A percentile compares a stretch with the other conserved stretches of the same genome.
Conservation (phyloP, 2,113 vertebrate genomes). For the Malurus cyaneus region DNA sequence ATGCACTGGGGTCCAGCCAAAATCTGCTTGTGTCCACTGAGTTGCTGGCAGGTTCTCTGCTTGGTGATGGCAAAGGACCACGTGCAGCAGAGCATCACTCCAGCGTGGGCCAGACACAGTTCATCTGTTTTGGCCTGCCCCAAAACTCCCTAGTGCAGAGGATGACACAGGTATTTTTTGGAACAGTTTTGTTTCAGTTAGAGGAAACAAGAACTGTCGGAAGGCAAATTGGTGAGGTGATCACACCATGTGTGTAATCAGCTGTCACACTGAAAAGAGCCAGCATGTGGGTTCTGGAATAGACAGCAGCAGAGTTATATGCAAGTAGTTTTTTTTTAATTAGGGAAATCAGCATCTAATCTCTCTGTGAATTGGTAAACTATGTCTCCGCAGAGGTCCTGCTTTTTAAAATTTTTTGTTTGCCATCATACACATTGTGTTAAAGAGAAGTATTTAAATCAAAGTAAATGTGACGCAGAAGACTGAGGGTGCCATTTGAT, state of each 20-base stretch:
- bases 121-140: background rate
- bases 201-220: background rate
- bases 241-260: background rate
- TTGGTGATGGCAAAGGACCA: background rate
- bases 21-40: background rate
- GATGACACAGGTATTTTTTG: background rate
- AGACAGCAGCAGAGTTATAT: background rate
- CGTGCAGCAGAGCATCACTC: background rate
- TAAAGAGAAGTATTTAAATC: background rate
- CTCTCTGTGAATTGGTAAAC: background rate
- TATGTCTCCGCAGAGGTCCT: background rate
- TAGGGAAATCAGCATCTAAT: background rate
- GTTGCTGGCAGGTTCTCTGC: background rate
- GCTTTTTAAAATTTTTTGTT: background rate
- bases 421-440: background rate
- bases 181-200: background rate
- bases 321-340: background rate
- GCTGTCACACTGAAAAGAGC: background rate
- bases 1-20: background rate
- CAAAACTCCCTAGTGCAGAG: background rate
- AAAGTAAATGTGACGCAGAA: background rate
- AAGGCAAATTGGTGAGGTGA: background rate
- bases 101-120: background rate
- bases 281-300: background rate
- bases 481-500: conserved; percentile 13